These are phyloP conservation scores for Drosophila sp. DNA, from an alignment of 1,140 invertebrate species.

Conservation along the genomic window DNA sequence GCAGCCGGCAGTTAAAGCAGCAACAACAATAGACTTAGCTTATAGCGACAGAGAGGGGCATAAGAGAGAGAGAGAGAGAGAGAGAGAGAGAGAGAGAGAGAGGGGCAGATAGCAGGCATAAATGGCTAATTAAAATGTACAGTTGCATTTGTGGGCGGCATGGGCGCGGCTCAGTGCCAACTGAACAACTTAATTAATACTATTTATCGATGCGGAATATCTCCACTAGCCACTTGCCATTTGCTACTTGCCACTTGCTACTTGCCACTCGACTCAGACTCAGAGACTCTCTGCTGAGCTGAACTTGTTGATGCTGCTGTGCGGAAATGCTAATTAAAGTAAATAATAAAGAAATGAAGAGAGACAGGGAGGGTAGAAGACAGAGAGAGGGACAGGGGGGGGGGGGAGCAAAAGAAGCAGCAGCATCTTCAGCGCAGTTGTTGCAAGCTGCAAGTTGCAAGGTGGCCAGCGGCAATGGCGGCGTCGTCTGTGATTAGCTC, in stretches of 20 bases:
- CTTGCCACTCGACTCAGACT: conserved; percentile 19
- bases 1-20: not conserved
- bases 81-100: not conserved
- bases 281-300: conserved; percentile 26
- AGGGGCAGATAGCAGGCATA: conserved; percentile 11
- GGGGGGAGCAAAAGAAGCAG: not conserved
- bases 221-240: conserved; percentile 44
- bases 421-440: conserved; percentile 1
- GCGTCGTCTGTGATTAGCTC: conserved; percentile 72
- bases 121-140: conserved; percentile 69
- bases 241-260: not conserved
- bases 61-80: no score
- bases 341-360: conserved; percentile 60
- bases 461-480: conserved; percentile 48
- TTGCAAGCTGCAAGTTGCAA: conserved; percentile 8
- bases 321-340: conserved; percentile 82
- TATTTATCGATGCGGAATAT: conserved; percentile 81
- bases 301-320: conserved; percentile 6
- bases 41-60: not conserved
- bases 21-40: conserved; percentile 29
- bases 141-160: conserved; percentile 29
- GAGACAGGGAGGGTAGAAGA: not conserved
- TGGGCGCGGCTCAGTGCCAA: conserved; percentile 59
- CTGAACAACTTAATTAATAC: conserved; percentile 81
- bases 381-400: conserved; percentile 6